Conservation (phyloP, 2,888 invertebrate species). For the Andrena haemorrhoa region DNA sequence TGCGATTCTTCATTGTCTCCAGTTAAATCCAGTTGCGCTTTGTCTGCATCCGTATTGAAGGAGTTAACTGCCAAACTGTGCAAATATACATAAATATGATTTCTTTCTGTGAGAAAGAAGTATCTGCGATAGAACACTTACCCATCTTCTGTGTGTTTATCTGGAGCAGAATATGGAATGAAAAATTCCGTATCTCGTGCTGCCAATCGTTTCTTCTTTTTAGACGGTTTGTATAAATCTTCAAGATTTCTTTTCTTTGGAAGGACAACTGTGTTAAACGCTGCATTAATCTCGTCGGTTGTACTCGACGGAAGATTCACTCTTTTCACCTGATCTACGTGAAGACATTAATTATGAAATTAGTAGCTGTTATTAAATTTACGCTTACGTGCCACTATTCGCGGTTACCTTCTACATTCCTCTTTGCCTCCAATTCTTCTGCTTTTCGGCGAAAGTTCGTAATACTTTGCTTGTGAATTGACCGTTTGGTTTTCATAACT, state of each 20-base stretch:
- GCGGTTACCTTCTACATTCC: slow-evolving; percentile 41
- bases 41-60: slow-evolving; percentile 92
- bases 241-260: slow-evolving; percentile 87
- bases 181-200: slow-evolving; percentile 92
- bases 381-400: background rate
- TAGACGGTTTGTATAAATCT: slow-evolving; percentile 86
- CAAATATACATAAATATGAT: slow-evolving; percentile 15
- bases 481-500: slow-evolving; percentile 95
- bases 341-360: slow-evolving; percentile 15
- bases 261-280: slow-evolving; percentile 87
- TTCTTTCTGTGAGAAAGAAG: background rate
- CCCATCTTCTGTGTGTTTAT: slow-evolving; percentile 94
- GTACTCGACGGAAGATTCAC: slow-evolving; percentile 84
- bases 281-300: slow-evolving; percentile 86
- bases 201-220: slow-evolving; percentile 86
- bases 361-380: background rate
- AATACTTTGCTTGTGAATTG: slow-evolving; percentile 89
- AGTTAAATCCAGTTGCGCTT: slow-evolving; percentile 93
- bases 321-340: slow-evolving; percentile 47
- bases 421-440: slow-evolving; percentile 79
- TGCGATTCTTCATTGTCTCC: slow-evolving; percentile 91
- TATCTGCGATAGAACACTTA: slow-evolving; percentile 80
- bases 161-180: slow-evolving; percentile 93
- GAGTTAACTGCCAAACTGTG: slow-evolving; percentile 90
- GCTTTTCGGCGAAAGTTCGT: slow-evolving; percentile 84